Evolutionary conservation across 2,113 vertebrate species (phyloP), one percentile per base, ranked within the genome.

Genomic region (Pyxicephalus adspersus): DNA sequence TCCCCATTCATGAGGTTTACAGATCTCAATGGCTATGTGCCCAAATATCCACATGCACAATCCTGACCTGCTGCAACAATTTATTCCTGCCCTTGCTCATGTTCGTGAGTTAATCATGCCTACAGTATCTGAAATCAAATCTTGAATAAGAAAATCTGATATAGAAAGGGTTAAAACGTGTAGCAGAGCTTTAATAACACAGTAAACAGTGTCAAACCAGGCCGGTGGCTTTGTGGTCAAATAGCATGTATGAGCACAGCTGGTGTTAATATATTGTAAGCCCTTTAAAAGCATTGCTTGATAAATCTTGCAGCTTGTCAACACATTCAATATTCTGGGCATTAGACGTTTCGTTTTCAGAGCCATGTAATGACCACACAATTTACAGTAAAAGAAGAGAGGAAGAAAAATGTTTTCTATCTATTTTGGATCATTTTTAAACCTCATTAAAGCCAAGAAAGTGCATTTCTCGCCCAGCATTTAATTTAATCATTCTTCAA

Each of bases 401-500:
- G 54, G 66, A 81, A 65, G 79, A 81, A 61, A 74, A 81, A 74
- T 74, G 79, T 81, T 74, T 81, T 81, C 79, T 74, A 74, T 81
- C 79, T 74, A 58, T 81, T 65, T 74, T 65, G 70, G 79, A 81
- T 81, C 70, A 81, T 81, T 81, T 81, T 81, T 74, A 65, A 74
- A 81, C 20, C 61, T 61, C 67, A 81, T 81, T 81, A 74, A 22
- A 65, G 70, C 79, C n/a, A 29, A 61, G 79, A 74, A 74, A 74
- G 68, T 74, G 79, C 60, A 74, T 81, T 74, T 74, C 61, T 74
- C 70, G 38, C 45, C 13, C 68, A 65, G 79, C 61, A 73, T 81
- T 74, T 81, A 74, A 74, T 81, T 71, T 81, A 81, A 73, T 81
- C 68, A 81, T 81, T 81, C 70, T 74, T 74, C 79, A 81, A 45